Evolutionary conservation across 2,797 vertebrate genomes (phyloP), one percentile per base, ranked within the genome.

Genomic region (Agapornis canus): DNA sequence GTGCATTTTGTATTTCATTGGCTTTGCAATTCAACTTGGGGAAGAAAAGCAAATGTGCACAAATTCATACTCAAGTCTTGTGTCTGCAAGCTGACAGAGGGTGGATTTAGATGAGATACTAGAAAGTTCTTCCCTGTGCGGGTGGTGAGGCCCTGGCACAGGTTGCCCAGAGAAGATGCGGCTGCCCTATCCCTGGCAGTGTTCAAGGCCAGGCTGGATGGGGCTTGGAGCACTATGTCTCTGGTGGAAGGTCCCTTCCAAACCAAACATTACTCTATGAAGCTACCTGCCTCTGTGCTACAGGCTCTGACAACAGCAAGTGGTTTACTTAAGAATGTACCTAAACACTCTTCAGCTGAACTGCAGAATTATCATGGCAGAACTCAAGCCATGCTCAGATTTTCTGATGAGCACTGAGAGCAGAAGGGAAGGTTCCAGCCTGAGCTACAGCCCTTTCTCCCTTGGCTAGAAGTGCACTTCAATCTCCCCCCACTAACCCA

Each of bases 251-350:
- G 21, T 23, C 54, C 54, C 32, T 35, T 35, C 54, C 22, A 35
- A 57, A 25, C 32, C 22, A 56, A 56, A 15, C 54, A 57, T 35
- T 57, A 35, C 54, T 57, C 32, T 16, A 57, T 23, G 22, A 57
- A 9, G 39, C n/a, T 59, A 43, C 37, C 18, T 61, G 48, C 43
- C 31, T 51, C 1, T 15, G 54, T 20, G 59, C 48, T 45, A 7
- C 23, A 8, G 47, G 61, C 90, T 51, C 56, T 27, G 51, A 17
- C 14, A 31, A 13, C 7, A 18, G 31, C 11, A 18, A 47, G 49
- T 11, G 1, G 5, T 29, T 23, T 7, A 47, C 51, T 43, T 0
- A 8, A 5, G 17, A 1, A 29, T 1, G 25, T 6, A 6, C 8
- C 14, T 13, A 2, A 22, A 56, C n/a, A 56, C 52, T 32, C n/a